Evolutionary conservation across 2,888 invertebrate genomes (phyloP).

Genomic region (Glaucopsyche alexis): DNA sequence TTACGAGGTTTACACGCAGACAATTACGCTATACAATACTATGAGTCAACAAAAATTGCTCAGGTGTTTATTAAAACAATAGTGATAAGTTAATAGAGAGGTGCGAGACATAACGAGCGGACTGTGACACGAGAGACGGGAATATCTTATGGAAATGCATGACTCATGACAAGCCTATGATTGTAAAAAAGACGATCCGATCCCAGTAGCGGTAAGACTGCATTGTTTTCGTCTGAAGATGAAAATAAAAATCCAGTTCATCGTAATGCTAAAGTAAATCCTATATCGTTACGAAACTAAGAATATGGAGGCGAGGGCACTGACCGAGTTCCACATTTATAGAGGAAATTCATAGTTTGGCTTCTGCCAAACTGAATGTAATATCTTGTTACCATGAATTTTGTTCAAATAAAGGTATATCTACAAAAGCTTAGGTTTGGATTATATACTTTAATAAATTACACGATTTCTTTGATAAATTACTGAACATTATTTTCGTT

Average conservation of each 20-base stretch:
- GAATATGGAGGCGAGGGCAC: constrained; percentile 73
- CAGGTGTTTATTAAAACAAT: constrained; percentile 78
- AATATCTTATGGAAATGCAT: constrained; percentile 62
- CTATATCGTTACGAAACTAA: constrained; percentile 66
- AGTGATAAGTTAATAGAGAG: constrained; percentile 78
- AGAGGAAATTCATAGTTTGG: constrained; percentile 72
- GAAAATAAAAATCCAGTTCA: constrained; percentile 51
- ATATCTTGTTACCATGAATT: not conserved
- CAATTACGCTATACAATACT: constrained; percentile 76
- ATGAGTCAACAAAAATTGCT: constrained; percentile 76
- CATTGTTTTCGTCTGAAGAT: constrained; percentile 48
- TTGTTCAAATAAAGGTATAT: not conserved
- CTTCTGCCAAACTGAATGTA: constrained; percentile 56
- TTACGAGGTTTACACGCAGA: constrained; percentile 69
- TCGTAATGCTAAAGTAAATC: constrained; percentile 64
- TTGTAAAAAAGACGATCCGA: constrained; percentile 49
- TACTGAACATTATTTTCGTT: not conserved
- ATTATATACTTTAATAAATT: not conserved
- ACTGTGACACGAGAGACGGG: constrained; percentile 53
- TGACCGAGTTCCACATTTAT: constrained; percentile 77
- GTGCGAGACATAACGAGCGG: constrained; percentile 69
- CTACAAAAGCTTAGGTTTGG: not conserved
- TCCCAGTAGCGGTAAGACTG: constrained; percentile 46
- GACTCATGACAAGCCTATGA: constrained; percentile 55
- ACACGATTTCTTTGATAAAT: not conserved